Evolutionary conservation across 2,113 vertebrate species (phyloP), one percentile per base, ranked within the genome.

Genomic region (Lethenteron camtschaticum): DNA sequence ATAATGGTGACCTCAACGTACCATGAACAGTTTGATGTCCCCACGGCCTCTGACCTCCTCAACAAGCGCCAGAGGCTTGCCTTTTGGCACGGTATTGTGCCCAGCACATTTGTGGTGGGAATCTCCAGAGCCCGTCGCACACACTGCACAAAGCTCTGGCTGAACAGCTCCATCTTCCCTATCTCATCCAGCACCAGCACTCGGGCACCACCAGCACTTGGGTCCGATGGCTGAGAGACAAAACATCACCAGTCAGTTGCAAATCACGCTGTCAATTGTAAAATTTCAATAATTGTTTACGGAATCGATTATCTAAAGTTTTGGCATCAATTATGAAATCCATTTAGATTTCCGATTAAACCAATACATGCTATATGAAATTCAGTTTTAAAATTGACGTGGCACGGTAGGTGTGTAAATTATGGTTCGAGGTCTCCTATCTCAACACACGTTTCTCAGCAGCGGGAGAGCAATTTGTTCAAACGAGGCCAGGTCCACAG

Each of bases 161-260:
- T 99, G 79, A 92, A 92, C 70, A 96, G 86, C 69, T 99, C 92
- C 94, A 96, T 99, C 78, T 90, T 99, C 56, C 94, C 90, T 4
- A 96, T 82, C 80, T 99, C 92, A 24, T 99, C 90, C 2, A 96
- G 83, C 75, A 95, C 72, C 55, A 41, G 41, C 41, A 41, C 41
- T 41, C 41, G 41, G 41, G 41, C 41, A 41, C 41, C 41, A 41
- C 41, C 41, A 41, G 41, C 41, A 41, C 41, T 41, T 41, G 41
- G 41, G 41, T 41, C 41, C 41, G 41, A 41, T 41, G 41, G 41
- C 41, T 41, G 41, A 41, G 41, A 41, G 41, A 41, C 41, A 41
- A 41, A 41, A 41, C 41, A 41, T 41, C 41, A 41, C 41, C 41
- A 41, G 41, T 41, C 41, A 41, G 3, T 41, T 41, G 41, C 5